Conservation (phyloP, 2,888 invertebrate species). For the Portevinia maculata region DNA sequence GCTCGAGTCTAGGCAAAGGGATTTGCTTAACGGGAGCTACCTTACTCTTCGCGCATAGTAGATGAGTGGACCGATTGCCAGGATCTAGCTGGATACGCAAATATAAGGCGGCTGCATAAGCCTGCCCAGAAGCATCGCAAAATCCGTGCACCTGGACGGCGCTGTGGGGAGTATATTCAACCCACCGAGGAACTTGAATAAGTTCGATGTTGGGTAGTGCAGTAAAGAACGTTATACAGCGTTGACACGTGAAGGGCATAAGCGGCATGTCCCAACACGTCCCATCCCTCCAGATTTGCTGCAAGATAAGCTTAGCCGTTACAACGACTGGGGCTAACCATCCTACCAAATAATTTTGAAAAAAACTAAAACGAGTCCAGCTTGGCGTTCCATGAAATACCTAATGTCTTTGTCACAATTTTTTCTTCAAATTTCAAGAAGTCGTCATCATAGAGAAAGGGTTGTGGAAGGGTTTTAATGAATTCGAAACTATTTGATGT, state of each 20-base stretch:
- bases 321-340: constrained; percentile 61
- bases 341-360: constrained; percentile 12
- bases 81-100: no score
- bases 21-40: no score
- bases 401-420: constrained; percentile 17
- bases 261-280: constrained; percentile 4
- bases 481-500: constrained; percentile 18
- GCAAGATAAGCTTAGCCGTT: constrained; percentile 59
- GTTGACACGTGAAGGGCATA: constrained; percentile 37
- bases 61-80: no score
- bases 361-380: constrained; percentile 4
- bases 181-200: constrained; percentile 49
- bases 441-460: neutral
- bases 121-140: no score
- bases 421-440: constrained; percentile 5
- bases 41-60: no score
- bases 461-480: neutral
- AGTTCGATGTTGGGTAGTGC: constrained; percentile 17
- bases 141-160: no score
- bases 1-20: no score
- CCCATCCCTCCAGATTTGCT: constrained; percentile 57
- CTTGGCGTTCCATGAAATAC: constrained; percentile 12
- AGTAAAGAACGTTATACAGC: neutral
- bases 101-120: no score
- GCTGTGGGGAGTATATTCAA: no score